These are phyloP conservation scores for Acanthosoma haemorrhoidale DNA, from an alignment of 2,888 invertebrate genomes.

Conservation along the genomic window DNA sequence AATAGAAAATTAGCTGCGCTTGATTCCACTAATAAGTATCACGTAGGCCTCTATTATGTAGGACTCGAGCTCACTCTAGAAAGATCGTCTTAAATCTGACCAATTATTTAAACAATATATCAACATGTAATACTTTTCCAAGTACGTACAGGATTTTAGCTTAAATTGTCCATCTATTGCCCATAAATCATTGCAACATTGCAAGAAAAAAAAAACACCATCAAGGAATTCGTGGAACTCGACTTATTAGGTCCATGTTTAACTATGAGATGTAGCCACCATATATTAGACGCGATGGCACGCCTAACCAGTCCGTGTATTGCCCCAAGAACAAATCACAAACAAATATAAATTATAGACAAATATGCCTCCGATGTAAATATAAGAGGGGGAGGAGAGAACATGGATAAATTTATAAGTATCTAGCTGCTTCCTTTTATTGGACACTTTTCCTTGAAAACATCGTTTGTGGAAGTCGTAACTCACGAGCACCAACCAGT, in stretches of 20 bases:
- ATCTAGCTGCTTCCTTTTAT: background rate
- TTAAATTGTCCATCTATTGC: no score
- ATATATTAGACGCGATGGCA: background rate
- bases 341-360: conserved; percentile 8
- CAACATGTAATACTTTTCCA: no score
- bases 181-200: no score
- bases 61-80: no score
- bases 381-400: background rate
- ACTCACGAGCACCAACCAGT: background rate
- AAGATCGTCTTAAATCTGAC: no score
- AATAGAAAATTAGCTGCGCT: background rate
- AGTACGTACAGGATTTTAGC: no score
- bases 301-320: background rate
- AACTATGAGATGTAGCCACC: no score
- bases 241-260: no score
- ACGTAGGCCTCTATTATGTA: background rate
- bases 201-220: no score
- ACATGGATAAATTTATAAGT: background rate
- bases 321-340: background rate
- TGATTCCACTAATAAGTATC: conserved; percentile 8
- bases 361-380: background rate
- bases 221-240: no score
- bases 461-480: background rate
- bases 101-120: no score
- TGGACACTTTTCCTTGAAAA: conserved; percentile 11